Conservation (phyloP, 2,888 invertebrate genomes). For the Cephus pygmeus region DNA sequence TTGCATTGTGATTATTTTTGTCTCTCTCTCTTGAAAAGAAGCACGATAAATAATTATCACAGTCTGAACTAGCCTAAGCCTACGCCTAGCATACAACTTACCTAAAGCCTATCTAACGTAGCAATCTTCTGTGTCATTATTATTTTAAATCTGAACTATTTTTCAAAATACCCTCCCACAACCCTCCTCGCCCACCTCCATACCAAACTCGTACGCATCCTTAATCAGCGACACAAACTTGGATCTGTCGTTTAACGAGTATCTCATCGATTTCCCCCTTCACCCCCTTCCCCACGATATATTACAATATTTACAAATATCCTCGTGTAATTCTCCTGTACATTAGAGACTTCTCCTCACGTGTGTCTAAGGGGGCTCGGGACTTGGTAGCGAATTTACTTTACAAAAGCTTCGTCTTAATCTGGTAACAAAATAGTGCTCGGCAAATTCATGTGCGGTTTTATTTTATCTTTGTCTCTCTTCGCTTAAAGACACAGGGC, state of each 20-base stretch:
- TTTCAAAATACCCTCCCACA: neutral
- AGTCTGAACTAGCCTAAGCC: constrained; percentile 59
- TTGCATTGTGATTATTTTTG: constrained; percentile 13
- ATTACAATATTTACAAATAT: constrained; percentile 1
- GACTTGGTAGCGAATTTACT: neutral
- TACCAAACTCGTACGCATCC: neutral
- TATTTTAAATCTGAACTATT: neutral
- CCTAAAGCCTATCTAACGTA: neutral
- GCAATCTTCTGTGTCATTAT: neutral
- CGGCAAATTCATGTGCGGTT: constrained; percentile 14
- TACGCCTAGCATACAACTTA: constrained; percentile 30
- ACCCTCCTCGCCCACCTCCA: neutral
- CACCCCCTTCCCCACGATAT: neutral
- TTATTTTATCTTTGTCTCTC: constrained; percentile 6
- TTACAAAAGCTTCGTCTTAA: constrained; percentile 1
- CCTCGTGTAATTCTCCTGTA: neutral
- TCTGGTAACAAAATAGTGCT: constrained; percentile 34
- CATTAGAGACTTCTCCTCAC: neutral
- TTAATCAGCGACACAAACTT: neutral
- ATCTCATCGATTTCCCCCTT: neutral
- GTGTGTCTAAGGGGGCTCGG: neutral
- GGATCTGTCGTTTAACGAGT: neutral
- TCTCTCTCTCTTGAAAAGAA: constrained; percentile 36
- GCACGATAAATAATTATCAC: constrained; percentile 62
- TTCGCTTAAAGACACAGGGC: neutral